These are phyloP conservation scores for Bothrops jararaca DNA, from an alignment of 2,113 vertebrate species.

Conservation along the genomic window DNA sequence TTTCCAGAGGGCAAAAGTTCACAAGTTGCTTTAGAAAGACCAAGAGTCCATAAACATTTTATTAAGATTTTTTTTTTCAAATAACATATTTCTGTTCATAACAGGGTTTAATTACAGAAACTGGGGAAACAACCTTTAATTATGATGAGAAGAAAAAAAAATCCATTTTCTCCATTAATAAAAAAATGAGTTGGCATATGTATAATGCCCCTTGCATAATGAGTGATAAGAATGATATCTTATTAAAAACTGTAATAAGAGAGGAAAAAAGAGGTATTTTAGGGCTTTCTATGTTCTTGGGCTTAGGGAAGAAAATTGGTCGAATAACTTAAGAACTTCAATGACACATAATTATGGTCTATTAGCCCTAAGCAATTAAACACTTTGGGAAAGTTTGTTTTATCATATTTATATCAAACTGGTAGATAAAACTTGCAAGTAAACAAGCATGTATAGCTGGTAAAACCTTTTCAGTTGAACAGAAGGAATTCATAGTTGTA, in stretches of 20 bases:
- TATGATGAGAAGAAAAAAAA: not conserved
- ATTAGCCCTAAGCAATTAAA: not conserved
- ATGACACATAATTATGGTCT: not conserved
- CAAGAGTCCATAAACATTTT: not conserved
- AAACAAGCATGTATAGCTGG: not conserved
- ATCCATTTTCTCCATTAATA: conserved; percentile 1
- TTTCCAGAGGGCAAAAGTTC: conserved; percentile 11
- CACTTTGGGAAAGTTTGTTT: not conserved
- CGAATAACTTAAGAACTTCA: not conserved
- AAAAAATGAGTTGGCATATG: not conserved
- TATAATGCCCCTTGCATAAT: conserved; percentile 1
- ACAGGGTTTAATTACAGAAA: conserved; percentile 4
- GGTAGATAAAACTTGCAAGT: not conserved
- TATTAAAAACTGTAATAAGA: conserved; percentile 8
- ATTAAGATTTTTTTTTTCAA: conserved; percentile 6
- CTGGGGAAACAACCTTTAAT: conserved; percentile 21
- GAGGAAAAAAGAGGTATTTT: not conserved
- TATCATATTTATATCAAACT: not conserved
- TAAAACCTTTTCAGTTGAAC: not conserved
- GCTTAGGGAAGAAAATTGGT: not conserved
- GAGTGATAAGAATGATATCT: not conserved
- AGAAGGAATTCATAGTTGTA: not conserved
- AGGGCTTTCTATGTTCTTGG: not conserved
- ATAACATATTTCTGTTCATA: not conserved
- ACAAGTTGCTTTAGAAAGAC: not conserved